Percentiles rank a stretch among this genome's conserved stretches.
Conservation (phyloP, 1,140 invertebrate genomes). For the Vanessa atalanta region DNA sequence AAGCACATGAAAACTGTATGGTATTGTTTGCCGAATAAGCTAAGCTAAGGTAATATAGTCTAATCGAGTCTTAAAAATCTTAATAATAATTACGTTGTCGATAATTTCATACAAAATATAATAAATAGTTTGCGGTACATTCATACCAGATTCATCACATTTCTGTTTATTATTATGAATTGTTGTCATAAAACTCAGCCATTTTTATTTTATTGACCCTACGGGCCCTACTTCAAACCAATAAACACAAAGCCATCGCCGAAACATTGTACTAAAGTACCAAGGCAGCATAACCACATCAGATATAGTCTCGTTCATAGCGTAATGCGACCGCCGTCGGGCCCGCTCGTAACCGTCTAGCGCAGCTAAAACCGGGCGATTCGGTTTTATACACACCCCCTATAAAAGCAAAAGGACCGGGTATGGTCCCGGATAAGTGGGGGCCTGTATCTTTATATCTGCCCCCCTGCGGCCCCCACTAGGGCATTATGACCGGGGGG, state of each 20-base stretch:
- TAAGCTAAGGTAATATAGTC: too few species aligned
- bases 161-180: slow-evolving; percentile 46
- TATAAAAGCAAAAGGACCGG: slow-evolving; percentile 81
- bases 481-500: slow-evolving; percentile 77
- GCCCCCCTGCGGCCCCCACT: slow-evolving; percentile 58
- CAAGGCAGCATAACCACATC: slow-evolving; percentile 67
- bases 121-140: slow-evolving; percentile 1
- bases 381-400: slow-evolving; percentile 81
- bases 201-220: slow-evolving; percentile 62
- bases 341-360: slow-evolving; percentile 72
- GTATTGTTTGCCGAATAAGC: too few species aligned
- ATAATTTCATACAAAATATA: neutral
- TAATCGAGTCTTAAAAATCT: too few species aligned
- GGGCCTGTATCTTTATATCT: slow-evolving; percentile 80
- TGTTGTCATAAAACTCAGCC: slow-evolving; percentile 40
- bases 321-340: slow-evolving; percentile 76
- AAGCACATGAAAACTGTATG: too few species aligned
- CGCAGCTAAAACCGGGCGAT: slow-evolving; percentile 64
- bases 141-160: slow-evolving; percentile 35
- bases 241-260: slow-evolving; percentile 47
- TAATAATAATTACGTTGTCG: neutral
- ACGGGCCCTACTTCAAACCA: slow-evolving; percentile 37
- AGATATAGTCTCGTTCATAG: slow-evolving; percentile 70
- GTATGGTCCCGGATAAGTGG: slow-evolving; percentile 79
- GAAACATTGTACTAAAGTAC: slow-evolving; percentile 71